Percentiles rank a stretch among this genome's conserved stretches.
phyloP scores from a whole-genome alignment of 2,888 invertebrate species.

The Heliconius aoede region DNA sequence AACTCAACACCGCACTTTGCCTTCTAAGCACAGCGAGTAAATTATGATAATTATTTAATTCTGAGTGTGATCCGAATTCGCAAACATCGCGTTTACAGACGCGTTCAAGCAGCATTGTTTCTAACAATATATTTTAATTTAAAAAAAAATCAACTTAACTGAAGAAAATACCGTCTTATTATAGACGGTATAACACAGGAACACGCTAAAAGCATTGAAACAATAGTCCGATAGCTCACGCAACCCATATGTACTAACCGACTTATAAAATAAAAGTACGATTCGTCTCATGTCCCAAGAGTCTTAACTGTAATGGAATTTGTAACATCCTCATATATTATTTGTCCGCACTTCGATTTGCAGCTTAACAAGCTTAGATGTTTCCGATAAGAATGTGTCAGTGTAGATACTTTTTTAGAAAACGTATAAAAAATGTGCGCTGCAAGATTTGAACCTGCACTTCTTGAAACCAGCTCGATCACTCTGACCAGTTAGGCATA shows the following conservation, averaged over 20 bases:
- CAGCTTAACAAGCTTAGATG: slow-evolving; percentile 26
- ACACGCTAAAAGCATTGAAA: slow-evolving; percentile 25
- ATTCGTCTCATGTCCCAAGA: slow-evolving; percentile 45
- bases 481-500: too few species aligned
- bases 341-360: slow-evolving; percentile 47
- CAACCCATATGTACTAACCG: slow-evolving; percentile 21
- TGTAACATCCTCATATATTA: slow-evolving; percentile 51
- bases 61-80: neutral
- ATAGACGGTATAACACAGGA: neutral
- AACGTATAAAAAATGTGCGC: too few species aligned
- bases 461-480: too few species aligned
- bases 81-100: neutral
- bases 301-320: slow-evolving; percentile 50
- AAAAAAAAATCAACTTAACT: neutral
- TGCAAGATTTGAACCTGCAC: too few species aligned
- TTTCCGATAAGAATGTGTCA: neutral
- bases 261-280: slow-evolving; percentile 43
- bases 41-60: neutral
- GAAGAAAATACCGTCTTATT: slow-evolving; percentile 15
- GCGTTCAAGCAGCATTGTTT: neutral
- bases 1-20: neutral
- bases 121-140: slow-evolving; percentile 7
- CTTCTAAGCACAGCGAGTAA: neutral
- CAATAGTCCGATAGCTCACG: slow-evolving; percentile 32
- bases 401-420: too few species aligned